Evolutionary conservation across 2,113 vertebrate species (phyloP).

Genomic region (Tragelaphus buxtoni): DNA sequence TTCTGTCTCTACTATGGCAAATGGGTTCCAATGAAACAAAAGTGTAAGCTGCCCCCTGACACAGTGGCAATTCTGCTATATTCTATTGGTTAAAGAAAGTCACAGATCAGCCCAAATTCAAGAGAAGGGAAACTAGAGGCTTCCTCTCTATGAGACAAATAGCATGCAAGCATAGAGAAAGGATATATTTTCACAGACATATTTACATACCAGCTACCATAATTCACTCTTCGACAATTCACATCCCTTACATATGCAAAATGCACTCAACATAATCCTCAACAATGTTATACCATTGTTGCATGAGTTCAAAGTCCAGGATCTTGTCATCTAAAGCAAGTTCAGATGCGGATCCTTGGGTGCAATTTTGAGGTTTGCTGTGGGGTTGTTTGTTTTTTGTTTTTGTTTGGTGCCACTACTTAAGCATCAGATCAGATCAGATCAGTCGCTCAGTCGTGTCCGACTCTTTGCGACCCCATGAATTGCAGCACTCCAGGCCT

Average conservation of each 20-base stretch:
- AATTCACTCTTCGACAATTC: neutral
- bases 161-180: neutral
- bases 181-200: neutral
- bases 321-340: neutral
- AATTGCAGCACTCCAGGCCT: too few relatives aligned
- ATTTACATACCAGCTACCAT: neutral
- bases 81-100: neutral
- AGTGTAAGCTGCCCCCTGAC: neutral
- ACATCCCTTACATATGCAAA: neutral
- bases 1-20: neutral
- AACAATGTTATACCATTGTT: neutral
- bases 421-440: neutral
- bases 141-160: neutral
- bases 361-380: neutral
- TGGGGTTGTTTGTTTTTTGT: neutral
- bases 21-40: neutral
- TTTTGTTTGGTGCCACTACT: neutral
- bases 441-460: too few relatives aligned
- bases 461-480: too few relatives aligned
- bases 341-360: neutral
- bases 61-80: neutral
- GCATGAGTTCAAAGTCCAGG: neutral
- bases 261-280: neutral
- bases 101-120: neutral
- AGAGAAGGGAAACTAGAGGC: neutral